Conservation (phyloP, 2,797 vertebrate species). For the Propithecus deckenii region DNA sequence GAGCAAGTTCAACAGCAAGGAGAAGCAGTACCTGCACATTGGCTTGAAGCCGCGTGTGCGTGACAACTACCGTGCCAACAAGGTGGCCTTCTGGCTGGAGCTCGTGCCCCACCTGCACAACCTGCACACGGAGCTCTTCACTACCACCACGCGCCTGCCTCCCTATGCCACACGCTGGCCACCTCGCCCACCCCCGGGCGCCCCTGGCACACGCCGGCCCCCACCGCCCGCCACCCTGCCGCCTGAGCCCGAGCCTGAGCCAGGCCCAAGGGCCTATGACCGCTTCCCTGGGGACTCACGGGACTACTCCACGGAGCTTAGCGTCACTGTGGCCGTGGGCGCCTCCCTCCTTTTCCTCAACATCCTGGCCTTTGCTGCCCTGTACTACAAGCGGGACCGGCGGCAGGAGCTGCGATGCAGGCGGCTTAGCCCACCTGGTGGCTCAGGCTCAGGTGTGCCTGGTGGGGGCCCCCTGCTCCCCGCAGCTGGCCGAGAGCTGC, state of each 20-base stretch:
- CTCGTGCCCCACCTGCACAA: slow-evolving; percentile 95
- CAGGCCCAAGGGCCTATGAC: slow-evolving; percentile 84
- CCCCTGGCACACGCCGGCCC: slow-evolving; percentile 88
- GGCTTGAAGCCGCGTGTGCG: slow-evolving; percentile 94
- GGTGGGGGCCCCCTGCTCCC: slow-evolving; percentile 75
- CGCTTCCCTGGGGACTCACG: slow-evolving; percentile 92
- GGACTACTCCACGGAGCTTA: slow-evolving; percentile 95
- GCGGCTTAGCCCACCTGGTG: slow-evolving; percentile 91
- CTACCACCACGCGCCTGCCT: slow-evolving; percentile 89
- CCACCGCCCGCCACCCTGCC: slow-evolving; percentile 87
- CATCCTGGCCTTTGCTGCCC: slow-evolving; percentile 95
- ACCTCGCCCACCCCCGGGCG: slow-evolving; percentile 82
- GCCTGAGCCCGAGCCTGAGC: slow-evolving; percentile 84
- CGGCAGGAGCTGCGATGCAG: slow-evolving; percentile 92
- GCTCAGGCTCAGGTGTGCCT: slow-evolving; percentile 74
- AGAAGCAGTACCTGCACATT: slow-evolving; percentile 97
- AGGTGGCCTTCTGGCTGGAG: slow-evolving; percentile 97
- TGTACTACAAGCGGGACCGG: slow-evolving; percentile 96
- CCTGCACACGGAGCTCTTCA: slow-evolving; percentile 88
- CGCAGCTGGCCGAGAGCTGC: slow-evolving; percentile 90
- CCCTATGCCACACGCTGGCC: slow-evolving; percentile 83
- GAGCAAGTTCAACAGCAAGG: slow-evolving; percentile 97
- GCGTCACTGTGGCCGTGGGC: slow-evolving; percentile 94
- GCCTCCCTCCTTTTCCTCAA: slow-evolving; percentile 96
- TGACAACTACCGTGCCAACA: slow-evolving; percentile 96